phyloP scores from a whole-genome alignment of 2,797 vertebrate species.

The Lophotriccus pileatus region DNA sequence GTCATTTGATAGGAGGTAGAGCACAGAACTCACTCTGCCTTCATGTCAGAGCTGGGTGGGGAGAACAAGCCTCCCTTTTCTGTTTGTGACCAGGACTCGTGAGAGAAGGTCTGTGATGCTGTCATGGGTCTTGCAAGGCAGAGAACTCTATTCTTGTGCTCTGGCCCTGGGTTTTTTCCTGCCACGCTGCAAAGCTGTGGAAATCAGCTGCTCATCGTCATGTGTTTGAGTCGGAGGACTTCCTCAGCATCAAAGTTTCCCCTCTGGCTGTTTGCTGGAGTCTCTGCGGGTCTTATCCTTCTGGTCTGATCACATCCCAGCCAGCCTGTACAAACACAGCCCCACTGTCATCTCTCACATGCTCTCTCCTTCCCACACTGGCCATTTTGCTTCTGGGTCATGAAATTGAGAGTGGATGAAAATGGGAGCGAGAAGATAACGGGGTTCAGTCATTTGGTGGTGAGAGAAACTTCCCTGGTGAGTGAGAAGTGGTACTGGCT shows the following conservation, averaged over 20 bases:
- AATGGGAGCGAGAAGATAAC: background rate
- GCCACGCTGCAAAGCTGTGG: background rate
- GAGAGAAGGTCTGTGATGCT: background rate
- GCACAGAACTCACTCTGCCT: background rate
- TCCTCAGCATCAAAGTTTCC: background rate
- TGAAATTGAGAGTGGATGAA: background rate
- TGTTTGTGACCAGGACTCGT: background rate
- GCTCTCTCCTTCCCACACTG: background rate
- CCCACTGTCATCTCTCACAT: background rate
- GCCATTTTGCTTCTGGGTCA: background rate
- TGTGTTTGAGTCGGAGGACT: background rate
- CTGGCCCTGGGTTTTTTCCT: background rate
- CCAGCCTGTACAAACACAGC: background rate
- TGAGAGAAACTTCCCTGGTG: background rate
- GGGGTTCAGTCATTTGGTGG: background rate
- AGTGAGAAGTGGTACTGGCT: background rate
- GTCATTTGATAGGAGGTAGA: background rate
- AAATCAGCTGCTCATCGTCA: constrained; percentile 21
- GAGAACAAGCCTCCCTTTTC: background rate
- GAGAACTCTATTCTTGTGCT: background rate
- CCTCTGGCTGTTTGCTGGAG: background rate
- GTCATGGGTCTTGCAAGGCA: background rate
- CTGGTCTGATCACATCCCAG: background rate
- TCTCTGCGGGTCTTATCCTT: background rate
- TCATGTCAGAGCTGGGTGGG: background rate